Evolutionary conservation across 1,140 invertebrate species (phyloP).

Genomic region (Sycophila sp.): DNA sequence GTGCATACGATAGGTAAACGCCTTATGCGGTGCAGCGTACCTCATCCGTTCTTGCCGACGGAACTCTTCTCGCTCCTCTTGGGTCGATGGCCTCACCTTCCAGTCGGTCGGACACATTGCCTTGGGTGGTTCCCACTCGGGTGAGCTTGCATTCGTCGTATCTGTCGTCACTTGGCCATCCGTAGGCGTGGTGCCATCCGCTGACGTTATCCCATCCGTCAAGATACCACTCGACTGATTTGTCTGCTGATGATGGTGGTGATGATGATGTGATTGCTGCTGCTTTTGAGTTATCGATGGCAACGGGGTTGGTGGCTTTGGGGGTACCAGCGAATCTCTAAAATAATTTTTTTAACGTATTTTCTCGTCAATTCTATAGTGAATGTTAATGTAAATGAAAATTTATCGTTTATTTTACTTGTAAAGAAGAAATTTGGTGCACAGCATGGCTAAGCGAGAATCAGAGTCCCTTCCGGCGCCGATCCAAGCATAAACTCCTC

Average conservation of each 20-base stretch:
- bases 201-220: conserved; percentile 33
- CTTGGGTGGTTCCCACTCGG: conserved; percentile 69
- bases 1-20: conserved; percentile 87
- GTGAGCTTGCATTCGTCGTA: conserved; percentile 39
- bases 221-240: conserved; percentile 9
- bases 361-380: background rate
- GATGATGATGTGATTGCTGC: conserved; percentile 23
- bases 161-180: conserved; percentile 43
- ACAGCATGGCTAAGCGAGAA: conserved; percentile 78
- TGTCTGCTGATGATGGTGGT: conserved; percentile 33
- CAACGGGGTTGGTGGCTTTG: conserved; percentile 3
- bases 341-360: conserved; percentile 31
- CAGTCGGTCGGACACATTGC: conserved; percentile 78
- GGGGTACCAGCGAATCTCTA: conserved; percentile 52
- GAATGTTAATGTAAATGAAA: background rate
- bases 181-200: conserved; percentile 43
- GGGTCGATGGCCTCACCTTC: conserved; percentile 82
- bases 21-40: conserved; percentile 85
- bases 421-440: conserved; percentile 62
- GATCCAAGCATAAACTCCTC: conserved; percentile 87
- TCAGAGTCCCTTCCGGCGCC: conserved; percentile 93
- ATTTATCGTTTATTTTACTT: conserved; percentile 43
- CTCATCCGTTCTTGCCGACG: conserved; percentile 77
- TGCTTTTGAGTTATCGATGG: conserved; percentile 41
- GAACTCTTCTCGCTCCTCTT: conserved; percentile 82